phyloP scores from a whole-genome alignment of 2,888 invertebrate genomes.

The Masnerella sp. region DNA sequence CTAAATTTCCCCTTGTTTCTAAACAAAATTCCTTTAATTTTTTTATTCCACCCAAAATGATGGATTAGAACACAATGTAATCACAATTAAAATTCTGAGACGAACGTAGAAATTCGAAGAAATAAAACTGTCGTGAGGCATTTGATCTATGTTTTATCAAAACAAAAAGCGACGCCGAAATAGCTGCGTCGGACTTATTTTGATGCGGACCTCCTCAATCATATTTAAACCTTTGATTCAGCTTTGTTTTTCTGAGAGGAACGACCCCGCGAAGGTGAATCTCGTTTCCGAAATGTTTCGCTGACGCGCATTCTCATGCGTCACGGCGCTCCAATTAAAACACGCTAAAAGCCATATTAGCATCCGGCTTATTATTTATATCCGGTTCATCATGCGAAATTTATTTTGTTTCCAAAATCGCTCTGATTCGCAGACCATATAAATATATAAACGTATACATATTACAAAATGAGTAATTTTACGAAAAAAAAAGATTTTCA shows the following conservation, averaged over 20 bases:
- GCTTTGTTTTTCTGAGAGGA: conserved; percentile 41
- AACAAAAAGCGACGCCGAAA: conserved; percentile 13
- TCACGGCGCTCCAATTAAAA: conserved; percentile 28
- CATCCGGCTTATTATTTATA: conserved; percentile 28
- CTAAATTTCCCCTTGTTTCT: too few species aligned
- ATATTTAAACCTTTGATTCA: conserved; percentile 47
- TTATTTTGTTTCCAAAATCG: background rate
- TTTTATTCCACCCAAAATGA: too few species aligned
- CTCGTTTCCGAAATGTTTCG: conserved; percentile 9
- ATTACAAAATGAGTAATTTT: background rate
- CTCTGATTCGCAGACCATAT: too few species aligned
- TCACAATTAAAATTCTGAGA: too few species aligned
- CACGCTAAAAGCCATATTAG: conserved; percentile 22
- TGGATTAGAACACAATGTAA: too few species aligned
- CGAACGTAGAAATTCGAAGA: too few species aligned
- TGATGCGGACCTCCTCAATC: conserved; percentile 14
- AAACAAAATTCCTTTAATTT: too few species aligned
- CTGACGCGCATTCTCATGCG: conserved; percentile 34
- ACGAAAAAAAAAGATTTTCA: too few species aligned
- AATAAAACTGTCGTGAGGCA: too few species aligned
- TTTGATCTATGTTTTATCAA: background rate
- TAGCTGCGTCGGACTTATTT: conserved; percentile 18
- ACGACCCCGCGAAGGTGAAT: conserved; percentile 45
- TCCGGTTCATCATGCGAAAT: conserved; percentile 7
- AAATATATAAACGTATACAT: too few species aligned